Evolutionary conservation across 1,140 invertebrate species (phyloP).

Genomic region (Trichonephila clavipes): DNA sequence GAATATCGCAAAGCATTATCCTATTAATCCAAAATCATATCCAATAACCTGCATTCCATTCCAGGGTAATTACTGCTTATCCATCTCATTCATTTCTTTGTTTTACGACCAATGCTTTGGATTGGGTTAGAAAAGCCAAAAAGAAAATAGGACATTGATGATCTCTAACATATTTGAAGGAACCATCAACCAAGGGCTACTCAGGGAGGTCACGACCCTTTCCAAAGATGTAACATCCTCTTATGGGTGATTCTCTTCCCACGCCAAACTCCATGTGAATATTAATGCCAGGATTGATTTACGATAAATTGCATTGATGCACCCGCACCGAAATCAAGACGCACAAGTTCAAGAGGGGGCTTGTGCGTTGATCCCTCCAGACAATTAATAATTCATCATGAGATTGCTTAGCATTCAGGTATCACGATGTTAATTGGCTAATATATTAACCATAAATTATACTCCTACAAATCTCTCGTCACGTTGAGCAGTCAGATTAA

Average conservation of each 20-base stretch:
- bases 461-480: constrained; percentile 5
- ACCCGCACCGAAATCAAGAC: neutral
- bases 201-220: constrained; percentile 30
- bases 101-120: constrained; percentile 29
- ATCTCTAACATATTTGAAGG: constrained; percentile 38
- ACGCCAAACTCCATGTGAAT: constrained; percentile 28
- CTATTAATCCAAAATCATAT: neutral
- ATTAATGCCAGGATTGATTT: constrained; percentile 45
- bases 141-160: constrained; percentile 40
- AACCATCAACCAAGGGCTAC: constrained; percentile 27
- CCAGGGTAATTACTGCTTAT: neutral
- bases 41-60: neutral
- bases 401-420: neutral
- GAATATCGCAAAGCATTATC: neutral
- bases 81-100: neutral
- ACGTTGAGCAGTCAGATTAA: neutral
- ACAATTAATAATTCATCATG: constrained; percentile 41
- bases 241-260: constrained; percentile 52
- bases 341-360: constrained; percentile 47
- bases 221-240: constrained; percentile 50
- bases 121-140: constrained; percentile 9
- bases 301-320: constrained; percentile 6
- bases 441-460: constrained; percentile 53
- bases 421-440: constrained; percentile 46
- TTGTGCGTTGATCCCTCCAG: neutral